Percentiles rank a stretch among this genome's conserved stretches.
phyloP scores from a whole-genome alignment of 2,797 vertebrate genomes.

The Babyrousa celebensis region DNA sequence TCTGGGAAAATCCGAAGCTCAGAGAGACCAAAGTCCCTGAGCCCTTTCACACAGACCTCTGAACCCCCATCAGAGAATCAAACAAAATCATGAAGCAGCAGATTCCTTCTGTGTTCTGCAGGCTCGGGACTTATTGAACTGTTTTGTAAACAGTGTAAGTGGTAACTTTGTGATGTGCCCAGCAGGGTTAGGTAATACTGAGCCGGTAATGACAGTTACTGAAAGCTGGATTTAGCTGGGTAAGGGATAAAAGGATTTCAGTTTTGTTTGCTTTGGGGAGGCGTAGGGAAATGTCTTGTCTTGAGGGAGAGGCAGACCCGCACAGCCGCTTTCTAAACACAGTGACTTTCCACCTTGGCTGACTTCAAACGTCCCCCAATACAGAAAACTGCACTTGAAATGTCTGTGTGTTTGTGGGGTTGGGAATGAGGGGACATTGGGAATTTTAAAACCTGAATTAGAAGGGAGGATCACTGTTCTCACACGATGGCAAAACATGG shows the following conservation, averaged over 20 bases:
- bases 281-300: background rate
- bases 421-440: background rate
- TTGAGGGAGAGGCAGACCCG: background rate
- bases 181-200: background rate
- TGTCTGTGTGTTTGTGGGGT: background rate
- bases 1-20: constrained; percentile 66
- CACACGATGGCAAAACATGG: background rate
- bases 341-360: constrained; percentile 12
- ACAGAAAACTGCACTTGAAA: background rate
- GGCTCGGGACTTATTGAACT: background rate
- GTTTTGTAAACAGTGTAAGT: constrained; percentile 62
- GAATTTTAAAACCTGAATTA: constrained; percentile 1
- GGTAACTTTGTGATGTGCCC: constrained; percentile 58
- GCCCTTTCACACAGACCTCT: background rate
- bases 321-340: background rate
- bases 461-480: constrained; percentile 36
- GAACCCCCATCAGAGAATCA: background rate
- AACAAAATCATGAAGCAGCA: background rate
- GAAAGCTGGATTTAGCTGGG: background rate
- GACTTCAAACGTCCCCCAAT: background rate
- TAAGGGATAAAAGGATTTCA: constrained; percentile 50
- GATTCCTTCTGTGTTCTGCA: background rate
- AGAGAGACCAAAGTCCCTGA: background rate
- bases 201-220: background rate
- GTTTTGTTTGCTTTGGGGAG: constrained; percentile 55